Conservation (phyloP, 2,113 vertebrate genomes). For the Phainopepla nitens region DNA sequence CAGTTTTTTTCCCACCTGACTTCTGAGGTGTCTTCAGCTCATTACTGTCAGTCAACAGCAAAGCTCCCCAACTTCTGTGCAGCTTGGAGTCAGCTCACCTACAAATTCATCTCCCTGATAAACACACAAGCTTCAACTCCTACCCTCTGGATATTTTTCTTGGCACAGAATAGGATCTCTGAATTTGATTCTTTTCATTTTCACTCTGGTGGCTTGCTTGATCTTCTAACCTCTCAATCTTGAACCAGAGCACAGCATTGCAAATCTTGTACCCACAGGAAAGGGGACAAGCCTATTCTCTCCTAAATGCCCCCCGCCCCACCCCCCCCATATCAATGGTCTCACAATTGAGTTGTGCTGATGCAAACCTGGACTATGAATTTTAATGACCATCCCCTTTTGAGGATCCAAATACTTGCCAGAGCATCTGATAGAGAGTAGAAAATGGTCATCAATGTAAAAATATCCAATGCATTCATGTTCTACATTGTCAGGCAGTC, state of each 20-base stretch:
- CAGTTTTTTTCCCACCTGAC: background rate
- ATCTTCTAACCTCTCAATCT: background rate
- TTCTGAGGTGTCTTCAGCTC: background rate
- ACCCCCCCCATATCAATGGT: background rate
- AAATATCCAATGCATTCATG: background rate
- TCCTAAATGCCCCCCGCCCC: too few species aligned
- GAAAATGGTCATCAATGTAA: background rate
- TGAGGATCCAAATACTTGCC: background rate
- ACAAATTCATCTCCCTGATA: background rate
- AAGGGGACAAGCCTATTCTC: background rate
- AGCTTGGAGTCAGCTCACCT: background rate
- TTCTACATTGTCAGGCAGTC: rapidly evolving
- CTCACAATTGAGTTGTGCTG: background rate
- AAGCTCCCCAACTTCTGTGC: background rate
- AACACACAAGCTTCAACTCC: background rate
- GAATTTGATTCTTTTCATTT: background rate
- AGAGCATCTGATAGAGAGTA: background rate
- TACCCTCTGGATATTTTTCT: background rate
- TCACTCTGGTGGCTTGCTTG: background rate
- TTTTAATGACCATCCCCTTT: background rate
- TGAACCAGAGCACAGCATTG: background rate
- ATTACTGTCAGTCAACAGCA: background rate
- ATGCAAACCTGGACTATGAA: background rate
- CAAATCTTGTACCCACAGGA: background rate
- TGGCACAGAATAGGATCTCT: background rate